Base-by-base conservation (phyloP, 2,888 invertebrate genomes). In the Sepiola atlantica region DNA sequence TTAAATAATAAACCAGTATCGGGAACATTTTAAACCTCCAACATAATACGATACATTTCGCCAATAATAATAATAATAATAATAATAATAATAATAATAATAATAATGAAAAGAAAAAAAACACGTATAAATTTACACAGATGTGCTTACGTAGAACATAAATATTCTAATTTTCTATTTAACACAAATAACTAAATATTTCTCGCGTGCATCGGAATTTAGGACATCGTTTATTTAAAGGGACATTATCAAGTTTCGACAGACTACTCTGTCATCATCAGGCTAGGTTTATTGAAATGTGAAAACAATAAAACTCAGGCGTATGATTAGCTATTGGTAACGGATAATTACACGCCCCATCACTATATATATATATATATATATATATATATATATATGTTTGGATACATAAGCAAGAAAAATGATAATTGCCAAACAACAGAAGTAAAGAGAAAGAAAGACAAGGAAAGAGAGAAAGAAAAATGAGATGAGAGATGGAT, bases 251-350 rank as follows among this genome's bases (percentile, higher is more conserved):
- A 32, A 77, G 77, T 77, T 77, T 77, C 77, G 77, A 77, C 77
- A 77, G 77, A 32, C n/a, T 77, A 77, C 77, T 77, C 32, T 77
- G 77, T 77, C 77, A 77, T 77, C n/a, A 77, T n/a, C 32, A 77
- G 77, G 77, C 77, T n/a, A n/a, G n/a, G 77, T n/a, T n/a, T 77
- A 77, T 77, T 77, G 77, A 77, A 77, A 77, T 77, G n/a, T 14
- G n/a, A 77, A 77, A 77, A 77, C 32, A 77, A n/a, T 77, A 77
- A 61, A 61, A 77, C n/a, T 77, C 32, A 77, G 32, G 32, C n/a
- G 77, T 77, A n/a, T n/a, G n/a, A 77, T 77, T 77, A 32, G 32
- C 77, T 32, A 32, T 77, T 32, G 32, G 77, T 32, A 77, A 77
- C 77, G 21, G 77, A 32, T 77, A 77, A 77, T 77, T 77, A 77